phyloP scores from a whole-genome alignment of 53 echinoderm and acorn worm species.

The Zoroaster sp. region DNA sequence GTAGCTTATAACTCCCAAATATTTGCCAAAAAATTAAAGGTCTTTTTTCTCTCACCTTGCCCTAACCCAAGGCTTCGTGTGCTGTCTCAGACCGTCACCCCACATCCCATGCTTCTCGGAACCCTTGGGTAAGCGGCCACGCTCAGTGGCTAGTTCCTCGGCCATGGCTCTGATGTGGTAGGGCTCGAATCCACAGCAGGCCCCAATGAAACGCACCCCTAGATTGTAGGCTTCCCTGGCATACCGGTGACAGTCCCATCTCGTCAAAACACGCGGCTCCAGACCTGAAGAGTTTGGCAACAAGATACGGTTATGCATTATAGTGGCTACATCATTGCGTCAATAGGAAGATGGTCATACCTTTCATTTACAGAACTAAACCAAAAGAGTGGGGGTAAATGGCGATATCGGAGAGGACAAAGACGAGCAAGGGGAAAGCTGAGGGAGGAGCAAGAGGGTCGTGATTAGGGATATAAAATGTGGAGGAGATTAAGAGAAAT shows the following conservation, averaged over 20 bases:
- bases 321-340: no score
- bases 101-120: slow-evolving; percentile 87
- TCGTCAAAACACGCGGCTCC: slow-evolving; percentile 74
- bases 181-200: slow-evolving; percentile 84
- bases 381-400: no score
- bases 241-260: slow-evolving; percentile 68
- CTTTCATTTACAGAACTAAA: no score
- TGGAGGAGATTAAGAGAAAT: no score
- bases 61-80: slow-evolving; percentile 98
- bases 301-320: no score
- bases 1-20: not conserved
- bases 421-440: no score
- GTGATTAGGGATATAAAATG: no score
- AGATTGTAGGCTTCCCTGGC: slow-evolving; percentile 79
- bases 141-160: slow-evolving; percentile 47
- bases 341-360: no score
- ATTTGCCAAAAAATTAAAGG: not conserved
- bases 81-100: slow-evolving; percentile 85
- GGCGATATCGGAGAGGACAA: no score
- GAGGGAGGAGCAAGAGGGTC: no score
- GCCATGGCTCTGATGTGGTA: slow-evolving; percentile 78
- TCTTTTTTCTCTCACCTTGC: slow-evolving; percentile 85
- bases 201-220: slow-evolving; percentile 80
- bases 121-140: slow-evolving; percentile 32
- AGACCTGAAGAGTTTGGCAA: slow-evolving; percentile 65